Base-by-base conservation (phyloP, 2,888 invertebrate genomes). In the Lochmaea crataegi region DNA sequence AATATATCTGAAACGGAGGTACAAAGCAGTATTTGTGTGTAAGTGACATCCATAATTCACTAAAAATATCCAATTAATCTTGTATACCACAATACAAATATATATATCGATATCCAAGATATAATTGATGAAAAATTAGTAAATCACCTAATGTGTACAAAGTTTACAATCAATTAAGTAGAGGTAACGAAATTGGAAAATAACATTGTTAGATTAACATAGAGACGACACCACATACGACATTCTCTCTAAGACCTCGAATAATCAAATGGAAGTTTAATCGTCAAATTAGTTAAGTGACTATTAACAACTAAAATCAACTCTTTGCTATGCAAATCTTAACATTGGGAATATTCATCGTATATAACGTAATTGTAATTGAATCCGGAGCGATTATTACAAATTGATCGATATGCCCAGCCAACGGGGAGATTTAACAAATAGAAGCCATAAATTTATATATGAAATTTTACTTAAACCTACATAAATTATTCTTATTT, bases 11-110 rank as follows among this genome's bases (percentile, higher is more conserved):
- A 56, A 57, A 32, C 57, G 22, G 57, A 16, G 14, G 32, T 58
- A 58, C 58, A 58, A 58, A 58, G 26, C n/a, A 32, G 14, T 53
- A 53, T 53, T 53, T 53, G 53, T 53, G 53, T 53, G 53, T 48
- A n/a, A 14, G 48, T 53, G 53, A 53, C 53, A 53, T 53, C 58
- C 14, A 58, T 26, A 32, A 58, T 58, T 58, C 32, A 26, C 26
- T n/a, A 58, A 58, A 58, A 58, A n/a, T 9, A 12, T 57, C n/a
- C n/a, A 58, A 32, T 58, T 58, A 32, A 32, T 58, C n/a, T 58
- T 32, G 32, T 58, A 32, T 32, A 58, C 32, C 32, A 38, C 5
- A 12, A 32, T 1, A n/a, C n/a, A n/a, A n/a, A n/a, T n/a, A n/a
- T n/a, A 18, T 18, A 16, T 18, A 53, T 18, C 26, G n/a, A 26